These are phyloP conservation scores for Oedothorax gibbosus DNA, from an alignment of 1,140 invertebrate genomes.

Conservation along the genomic window DNA sequence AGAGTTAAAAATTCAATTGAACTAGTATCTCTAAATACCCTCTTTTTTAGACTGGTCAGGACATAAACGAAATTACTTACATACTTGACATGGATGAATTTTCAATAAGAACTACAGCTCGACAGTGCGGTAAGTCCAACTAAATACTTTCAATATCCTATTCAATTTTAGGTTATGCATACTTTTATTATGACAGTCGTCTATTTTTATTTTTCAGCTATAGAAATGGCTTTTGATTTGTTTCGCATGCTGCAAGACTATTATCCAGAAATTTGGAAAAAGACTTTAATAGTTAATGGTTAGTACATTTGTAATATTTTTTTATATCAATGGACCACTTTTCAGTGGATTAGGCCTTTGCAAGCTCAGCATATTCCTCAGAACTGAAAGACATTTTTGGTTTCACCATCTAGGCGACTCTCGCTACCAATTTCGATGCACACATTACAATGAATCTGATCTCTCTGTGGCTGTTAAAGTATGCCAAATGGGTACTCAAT, in stretches of 20 bases:
- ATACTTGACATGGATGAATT: constrained; percentile 35
- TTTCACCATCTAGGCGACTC: neutral
- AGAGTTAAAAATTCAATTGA: too few relatives aligned
- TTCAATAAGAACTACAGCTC: neutral
- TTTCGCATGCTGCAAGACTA: constrained; percentile 16
- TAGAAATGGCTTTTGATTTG: constrained; percentile 30
- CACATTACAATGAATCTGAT: neutral
- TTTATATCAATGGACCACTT: neutral
- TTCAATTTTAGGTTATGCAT: neutral
- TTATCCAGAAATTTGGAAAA: constrained; percentile 32
- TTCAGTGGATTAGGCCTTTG: neutral
- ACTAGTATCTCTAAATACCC: too few relatives aligned
- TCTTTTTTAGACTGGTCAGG: constrained; percentile 9
- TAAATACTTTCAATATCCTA: neutral
- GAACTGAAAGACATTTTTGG: neutral
- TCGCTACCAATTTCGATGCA: too few relatives aligned
- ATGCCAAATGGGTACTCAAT: neutral
- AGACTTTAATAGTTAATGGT: constrained; percentile 27
- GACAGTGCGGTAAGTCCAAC: constrained; percentile 1
- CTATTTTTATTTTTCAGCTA: neutral
- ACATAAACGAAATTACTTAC: constrained; percentile 19
- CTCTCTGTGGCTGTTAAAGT: neutral
- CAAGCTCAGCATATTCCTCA: neutral
- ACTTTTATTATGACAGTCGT: neutral
- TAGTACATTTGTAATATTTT: neutral